Base-by-base conservation (phyloP, 2,888 invertebrate genomes). In the Dastarcus helophoroides region DNA sequence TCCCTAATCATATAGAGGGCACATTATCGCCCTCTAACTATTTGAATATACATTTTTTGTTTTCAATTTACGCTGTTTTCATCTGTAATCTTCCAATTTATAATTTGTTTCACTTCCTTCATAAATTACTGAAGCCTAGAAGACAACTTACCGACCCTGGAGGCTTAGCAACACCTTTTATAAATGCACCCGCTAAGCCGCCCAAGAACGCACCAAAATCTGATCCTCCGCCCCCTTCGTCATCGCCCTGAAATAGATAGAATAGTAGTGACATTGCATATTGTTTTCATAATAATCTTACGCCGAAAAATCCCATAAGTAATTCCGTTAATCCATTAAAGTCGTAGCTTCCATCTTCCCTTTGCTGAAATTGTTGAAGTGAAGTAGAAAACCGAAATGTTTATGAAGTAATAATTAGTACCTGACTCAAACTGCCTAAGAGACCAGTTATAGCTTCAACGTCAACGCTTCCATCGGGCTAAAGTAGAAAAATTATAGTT, bases 161-260 rank as follows among this genome's bases (percentile, higher is more conserved):
- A 24, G 60, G 60, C 36, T 50, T 54, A 1, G 63, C 59, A 13
- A 58, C 44, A 26, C 62, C 62, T 41, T 56, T 52, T 13, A 64
- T 46, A 3, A 59, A 35, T 22, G 63, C 60, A 16, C 60, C 61
- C 10, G 55, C 15, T 15, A 63, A 41, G n/a, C 62, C 60, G 24
- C 61, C 59, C 12, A 54, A 40, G 37, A 64, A 63, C 0, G 58
- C 46, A n/a, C 60, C 63, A 16, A 63, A 51, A 44, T 64, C 61
- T 6, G 62, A 63, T 14, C 63, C 63, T 9, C 58, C 58, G 3
- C 53, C 60, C 15, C 47, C 55, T 26, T 52, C 58, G 7, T 47
- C 57, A 22, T 51, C 55, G 13, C 57, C 56, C 58, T 59, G 38
- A 41, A 51, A 41, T 35, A 37, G 24, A 27, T 25, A 28, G 13